Evolutionary conservation across 2,113 vertebrate genomes (phyloP).

Genomic region (Neomonachus schauinslandi): DNA sequence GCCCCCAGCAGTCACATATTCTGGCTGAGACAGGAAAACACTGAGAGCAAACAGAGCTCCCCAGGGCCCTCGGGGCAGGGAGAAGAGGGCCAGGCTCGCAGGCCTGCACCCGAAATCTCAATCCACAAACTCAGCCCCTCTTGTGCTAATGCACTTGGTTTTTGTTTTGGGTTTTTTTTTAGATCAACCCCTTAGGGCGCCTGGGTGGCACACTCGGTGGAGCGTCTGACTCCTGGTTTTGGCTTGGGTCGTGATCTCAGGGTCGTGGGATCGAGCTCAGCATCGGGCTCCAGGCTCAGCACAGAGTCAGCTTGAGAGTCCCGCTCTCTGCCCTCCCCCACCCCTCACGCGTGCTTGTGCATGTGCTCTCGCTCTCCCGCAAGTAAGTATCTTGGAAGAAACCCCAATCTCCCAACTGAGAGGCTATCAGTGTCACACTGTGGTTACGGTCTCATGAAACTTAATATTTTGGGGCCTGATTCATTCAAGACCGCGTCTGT

Average conservation of each 20-base stretch:
- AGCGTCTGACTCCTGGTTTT: neutral
- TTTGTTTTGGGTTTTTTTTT: neutral
- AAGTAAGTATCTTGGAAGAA: neutral
- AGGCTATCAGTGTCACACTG: neutral
- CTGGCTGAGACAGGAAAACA: rapidly evolving
- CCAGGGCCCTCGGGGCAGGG: neutral
- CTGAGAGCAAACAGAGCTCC: neutral
- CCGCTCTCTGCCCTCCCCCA: neutral
- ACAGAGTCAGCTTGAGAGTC: rapidly evolving
- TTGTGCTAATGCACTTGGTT: rapidly evolving
- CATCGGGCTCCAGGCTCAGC: neutral
- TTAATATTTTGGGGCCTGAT: rapidly evolving
- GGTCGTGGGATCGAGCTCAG: neutral
- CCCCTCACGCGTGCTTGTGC: neutral
- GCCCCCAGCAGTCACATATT: neutral
- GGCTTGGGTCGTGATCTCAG: neutral
- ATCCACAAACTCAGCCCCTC: neutral
- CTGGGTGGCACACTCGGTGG: neutral
- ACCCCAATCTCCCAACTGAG: too few species aligned
- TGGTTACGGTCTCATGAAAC: rapidly evolving
- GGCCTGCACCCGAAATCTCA: neutral
- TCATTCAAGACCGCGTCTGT: neutral
- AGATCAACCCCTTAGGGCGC: neutral
- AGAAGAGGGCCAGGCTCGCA: rapidly evolving
- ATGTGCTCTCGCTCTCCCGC: rapidly evolving